Evolutionary conservation across 2,797 vertebrate genomes (phyloP), one percentile per base, ranked within the genome.

Genomic region (Chloroceryle inda): DNA sequence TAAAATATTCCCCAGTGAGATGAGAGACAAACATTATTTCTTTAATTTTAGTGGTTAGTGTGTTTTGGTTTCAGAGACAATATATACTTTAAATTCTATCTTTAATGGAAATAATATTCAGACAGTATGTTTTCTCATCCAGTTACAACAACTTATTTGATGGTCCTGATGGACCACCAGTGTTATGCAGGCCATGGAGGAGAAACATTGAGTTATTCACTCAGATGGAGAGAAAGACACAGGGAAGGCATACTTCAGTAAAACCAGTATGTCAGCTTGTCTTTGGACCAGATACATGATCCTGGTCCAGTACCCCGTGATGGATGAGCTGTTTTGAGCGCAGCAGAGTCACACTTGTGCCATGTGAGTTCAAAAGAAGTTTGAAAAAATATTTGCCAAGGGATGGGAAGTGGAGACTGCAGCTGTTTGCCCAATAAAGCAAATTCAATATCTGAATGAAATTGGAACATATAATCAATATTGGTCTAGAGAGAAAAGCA

Each of bases 381-480:
- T 80, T 92, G 76, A 95, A 92, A 96, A 75, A 95, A 89, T 91
- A 86, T 97, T 95, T 97, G 72, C 68, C 83, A 35, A 91, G 49
- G 42, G 38, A 85, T 10, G 8, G 31, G 38, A 67, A 79, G 9
- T 3, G 20, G 24, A 63, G 31, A 33, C 38, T 87, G 33, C 63
- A 63, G 12, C 38, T 92, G 89, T 96, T 95, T 97, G 89, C 56
- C 85, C 91, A 95, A 83, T 91, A 85, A 92, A 92, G 56, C 56
- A 85, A 95, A 94, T 89, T 71, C 92, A 92, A 77, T 89, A 91
- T 89, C 75, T 1, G 40, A 94, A 91, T 71, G 72, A 89, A 96
- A 95, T 44, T 85, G 92, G 61, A 94, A 63, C 85, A 53, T 61
- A 80, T 85, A 89, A 94, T 96, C 87, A 95, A 96, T 96, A 92